phyloP scores from a whole-genome alignment of 2,113 vertebrate species.

The Vicugna pacos region DNA sequence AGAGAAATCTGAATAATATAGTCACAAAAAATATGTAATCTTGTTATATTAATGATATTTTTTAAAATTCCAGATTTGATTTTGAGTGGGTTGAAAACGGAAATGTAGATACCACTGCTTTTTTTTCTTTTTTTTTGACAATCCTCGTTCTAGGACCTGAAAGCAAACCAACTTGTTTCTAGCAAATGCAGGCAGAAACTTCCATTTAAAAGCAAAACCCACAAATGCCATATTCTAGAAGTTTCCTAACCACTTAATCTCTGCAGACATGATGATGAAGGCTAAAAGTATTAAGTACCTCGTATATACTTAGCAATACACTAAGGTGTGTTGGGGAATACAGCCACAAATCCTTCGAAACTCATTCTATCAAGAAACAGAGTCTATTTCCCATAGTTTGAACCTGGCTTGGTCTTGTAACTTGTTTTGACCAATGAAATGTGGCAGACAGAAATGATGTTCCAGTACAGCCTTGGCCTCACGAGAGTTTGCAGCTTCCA shows the following conservation, averaged over 20 bases:
- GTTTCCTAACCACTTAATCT: not conserved
- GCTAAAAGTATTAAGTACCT: not conserved
- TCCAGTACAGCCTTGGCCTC: not conserved
- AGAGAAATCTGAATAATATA: not conserved
- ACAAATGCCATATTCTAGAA: not conserved
- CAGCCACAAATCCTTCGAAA: not conserved
- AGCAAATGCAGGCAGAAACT: conserved; percentile 12
- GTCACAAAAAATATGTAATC: not conserved
- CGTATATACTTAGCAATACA: not conserved
- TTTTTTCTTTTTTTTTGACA: not conserved
- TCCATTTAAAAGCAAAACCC: conserved; percentile 17
- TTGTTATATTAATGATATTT: not conserved
- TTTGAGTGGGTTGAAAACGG: conserved; percentile 10
- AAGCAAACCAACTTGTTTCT: not conserved
- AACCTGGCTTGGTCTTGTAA: not conserved
- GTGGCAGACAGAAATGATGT: not conserved
- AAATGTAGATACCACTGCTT: not conserved
- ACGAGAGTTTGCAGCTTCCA: not conserved
- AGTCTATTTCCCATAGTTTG: not conserved
- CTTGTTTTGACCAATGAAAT: not conserved
- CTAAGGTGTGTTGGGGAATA: not conserved
- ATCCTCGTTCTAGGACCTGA: not conserved
- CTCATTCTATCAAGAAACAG: not conserved
- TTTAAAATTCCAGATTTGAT: not conserved
- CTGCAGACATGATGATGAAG: not conserved